Conservation (phyloP, 2,113 vertebrate genomes). For the Steatornis caripensis region DNA sequence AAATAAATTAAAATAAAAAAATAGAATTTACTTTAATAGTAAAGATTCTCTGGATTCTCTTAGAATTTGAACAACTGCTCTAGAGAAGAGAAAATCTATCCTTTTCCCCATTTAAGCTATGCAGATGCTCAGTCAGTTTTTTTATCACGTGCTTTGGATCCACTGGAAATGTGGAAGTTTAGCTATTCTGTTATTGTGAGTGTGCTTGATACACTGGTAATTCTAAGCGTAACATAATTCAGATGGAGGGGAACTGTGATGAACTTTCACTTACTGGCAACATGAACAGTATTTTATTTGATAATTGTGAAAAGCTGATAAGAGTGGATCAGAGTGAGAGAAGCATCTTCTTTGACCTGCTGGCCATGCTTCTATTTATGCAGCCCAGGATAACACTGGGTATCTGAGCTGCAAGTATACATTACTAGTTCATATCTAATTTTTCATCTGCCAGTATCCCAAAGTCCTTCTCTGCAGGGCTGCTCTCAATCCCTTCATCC, state of each 20-base stretch:
- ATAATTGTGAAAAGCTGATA: background rate
- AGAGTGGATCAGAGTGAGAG: too few relatives aligned
- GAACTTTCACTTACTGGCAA: background rate
- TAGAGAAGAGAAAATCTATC: background rate
- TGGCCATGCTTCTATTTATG: background rate
- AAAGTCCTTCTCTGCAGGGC: too few relatives aligned
- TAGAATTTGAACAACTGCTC: background rate
- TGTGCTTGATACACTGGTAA: background rate
- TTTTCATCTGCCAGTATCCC: background rate
- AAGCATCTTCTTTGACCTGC: background rate
- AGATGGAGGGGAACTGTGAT: background rate
- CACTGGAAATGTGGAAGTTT: background rate
- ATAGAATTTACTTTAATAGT: too few relatives aligned
- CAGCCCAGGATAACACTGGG: background rate
- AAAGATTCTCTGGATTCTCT: background rate
- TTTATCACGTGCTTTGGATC: background rate
- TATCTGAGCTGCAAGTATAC: background rate
- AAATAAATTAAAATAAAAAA: too few relatives aligned
- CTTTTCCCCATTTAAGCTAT: background rate
- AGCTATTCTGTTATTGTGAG: background rate
- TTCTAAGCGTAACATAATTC: background rate
- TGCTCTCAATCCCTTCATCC: too few relatives aligned
- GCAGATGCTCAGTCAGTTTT: background rate
- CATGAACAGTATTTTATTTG: background rate
- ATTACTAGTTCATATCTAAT: background rate